Evolutionary conservation across 2,113 vertebrate species (phyloP), one percentile per base, ranked within the genome.

Genomic region (Lota lota): DNA sequence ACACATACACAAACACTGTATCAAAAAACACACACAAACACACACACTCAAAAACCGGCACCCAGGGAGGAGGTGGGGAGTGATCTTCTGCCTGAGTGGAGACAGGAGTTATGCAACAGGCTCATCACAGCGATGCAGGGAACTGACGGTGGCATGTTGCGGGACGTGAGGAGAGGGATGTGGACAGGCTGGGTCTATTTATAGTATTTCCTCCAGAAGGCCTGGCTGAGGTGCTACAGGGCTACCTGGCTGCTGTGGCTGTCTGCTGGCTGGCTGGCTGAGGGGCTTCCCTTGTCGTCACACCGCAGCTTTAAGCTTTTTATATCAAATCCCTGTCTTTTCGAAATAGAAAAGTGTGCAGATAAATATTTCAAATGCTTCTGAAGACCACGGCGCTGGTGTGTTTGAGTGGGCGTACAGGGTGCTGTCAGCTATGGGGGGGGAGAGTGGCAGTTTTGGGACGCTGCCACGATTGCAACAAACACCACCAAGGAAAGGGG

Each of bases 181-280:
- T 72, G 66, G 75, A 84, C 81, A 80, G 84, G 81, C 78, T 63
- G 63, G 71, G 83, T 89, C 88, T 91, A 88, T 91, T 85, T 89
- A 88, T 78, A 85, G 64, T 54, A 73, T 68, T 75, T 56, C 53
- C 16, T 8, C 53, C 40, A 47, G 40, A 14, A 47, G 40, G 10
- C 40, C 40, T 47, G 40, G 40, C 40, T 1, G 40, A 47, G 40
- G 40, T 47, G 40, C 70, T 74, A 64, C 60, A 4, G 64, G 77
- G 75, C 68, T 76, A 78, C 76, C 73, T 53, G 21, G 28, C 20
- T 68, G 70, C 80, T 75, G 51, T 22, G 47, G 63, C 65, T 65
- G 12, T 14, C 70, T 69, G 75, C 67, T 57, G 22, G 63, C 75
- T 14, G 68, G 54, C 66, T 73, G 75, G 68, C 61, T 47, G 40